phyloP scores from a whole-genome alignment of 2,888 invertebrate species.

The Sesia apiformis region DNA sequence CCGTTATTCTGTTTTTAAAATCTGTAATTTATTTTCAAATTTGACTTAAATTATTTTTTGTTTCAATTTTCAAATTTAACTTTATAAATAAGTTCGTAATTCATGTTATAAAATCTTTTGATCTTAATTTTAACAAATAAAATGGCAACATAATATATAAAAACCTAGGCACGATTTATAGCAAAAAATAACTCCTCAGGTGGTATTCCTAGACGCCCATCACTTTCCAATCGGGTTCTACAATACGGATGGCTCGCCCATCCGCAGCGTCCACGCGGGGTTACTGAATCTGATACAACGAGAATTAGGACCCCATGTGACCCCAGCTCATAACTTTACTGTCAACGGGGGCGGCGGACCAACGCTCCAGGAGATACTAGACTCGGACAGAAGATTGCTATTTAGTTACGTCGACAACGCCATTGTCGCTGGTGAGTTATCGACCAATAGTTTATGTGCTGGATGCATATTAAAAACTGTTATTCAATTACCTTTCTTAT shows the following conservation, averaged over 20 bases:
- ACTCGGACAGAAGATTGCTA: slow-evolving; percentile 60
- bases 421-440: slow-evolving; percentile 44
- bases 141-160: too few species aligned
- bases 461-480: too few species aligned
- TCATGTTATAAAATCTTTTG: too few species aligned
- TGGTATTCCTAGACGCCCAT: slow-evolving; percentile 87
- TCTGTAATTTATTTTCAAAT: too few species aligned
- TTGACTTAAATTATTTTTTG: too few species aligned
- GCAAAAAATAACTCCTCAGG: slow-evolving; percentile 24
- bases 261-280: slow-evolving; percentile 65
- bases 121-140: too few species aligned
- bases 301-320: slow-evolving; percentile 73
- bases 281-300: slow-evolving; percentile 69
- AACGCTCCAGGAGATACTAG: slow-evolving; percentile 60
- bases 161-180: too few species aligned
- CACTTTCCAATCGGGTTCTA: slow-evolving; percentile 83
- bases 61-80: too few species aligned
- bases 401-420: slow-evolving; percentile 72
- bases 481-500: too few species aligned
- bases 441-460: too few species aligned
- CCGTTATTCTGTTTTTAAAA: too few species aligned
- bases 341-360: slow-evolving; percentile 53
- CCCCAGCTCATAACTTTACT: slow-evolving; percentile 53
- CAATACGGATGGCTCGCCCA: slow-evolving; percentile 50
- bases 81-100: too few species aligned